Percentiles rank a stretch among this genome's conserved stretches.
Evolutionary conservation across 2,113 vertebrate species (phyloP).

Genomic region (Engystomops pustulosus): DNA sequence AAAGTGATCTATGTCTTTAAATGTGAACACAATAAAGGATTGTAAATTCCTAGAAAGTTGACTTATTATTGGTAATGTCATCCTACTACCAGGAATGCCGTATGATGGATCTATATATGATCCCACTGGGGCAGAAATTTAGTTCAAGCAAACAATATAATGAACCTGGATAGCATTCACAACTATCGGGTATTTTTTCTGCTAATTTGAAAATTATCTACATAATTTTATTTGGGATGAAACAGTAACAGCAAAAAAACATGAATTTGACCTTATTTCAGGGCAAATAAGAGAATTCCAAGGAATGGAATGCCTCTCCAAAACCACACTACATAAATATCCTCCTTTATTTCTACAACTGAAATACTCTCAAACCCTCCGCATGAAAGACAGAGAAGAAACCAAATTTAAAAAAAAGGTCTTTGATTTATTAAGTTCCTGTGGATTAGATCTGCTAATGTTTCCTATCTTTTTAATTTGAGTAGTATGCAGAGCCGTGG

Average conservation of each 20-base stretch:
- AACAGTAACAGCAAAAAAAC: background rate
- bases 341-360: constrained; percentile 42
- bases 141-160: background rate
- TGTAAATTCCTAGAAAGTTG: background rate
- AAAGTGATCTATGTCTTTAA: background rate
- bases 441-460: constrained; percentile 81
- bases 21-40: background rate
- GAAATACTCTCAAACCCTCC: constrained; percentile 34
- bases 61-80: background rate
- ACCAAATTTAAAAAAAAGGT: constrained; percentile 72
- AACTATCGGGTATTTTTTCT: background rate
- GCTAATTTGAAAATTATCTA: background rate
- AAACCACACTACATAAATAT: constrained; percentile 42
- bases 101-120: background rate
- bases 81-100: background rate
- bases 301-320: constrained; percentile 1
- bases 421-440: constrained; percentile 84
- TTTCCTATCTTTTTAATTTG: constrained; percentile 83
- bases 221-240: background rate
- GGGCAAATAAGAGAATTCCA: constrained; percentile 6
- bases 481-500: constrained; percentile 77
- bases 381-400: constrained; percentile 67
- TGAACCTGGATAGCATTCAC: background rate
- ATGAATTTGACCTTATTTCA: constrained; percentile 34
- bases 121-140: background rate